Conservation (phyloP, 2,888 invertebrate species). For the Dusona sp. region DNA sequence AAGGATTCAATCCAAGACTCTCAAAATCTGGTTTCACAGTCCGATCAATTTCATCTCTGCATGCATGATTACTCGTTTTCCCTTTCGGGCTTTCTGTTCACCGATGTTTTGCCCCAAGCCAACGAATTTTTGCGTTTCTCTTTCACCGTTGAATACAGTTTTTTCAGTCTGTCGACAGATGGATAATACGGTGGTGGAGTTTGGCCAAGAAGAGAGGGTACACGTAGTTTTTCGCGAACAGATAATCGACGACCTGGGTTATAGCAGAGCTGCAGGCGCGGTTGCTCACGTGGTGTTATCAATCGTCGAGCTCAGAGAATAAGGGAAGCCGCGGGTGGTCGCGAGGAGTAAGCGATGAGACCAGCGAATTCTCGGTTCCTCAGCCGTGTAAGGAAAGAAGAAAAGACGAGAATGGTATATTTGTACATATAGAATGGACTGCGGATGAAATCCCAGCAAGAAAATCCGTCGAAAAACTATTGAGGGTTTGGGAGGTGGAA, state of each 20-base stretch:
- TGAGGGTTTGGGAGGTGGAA: slow-evolving; percentile 48
- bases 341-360: slow-evolving; percentile 52
- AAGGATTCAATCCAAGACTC: neutral
- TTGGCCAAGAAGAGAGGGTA: slow-evolving; percentile 17
- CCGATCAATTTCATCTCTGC: slow-evolving; percentile 30
- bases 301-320: slow-evolving; percentile 61
- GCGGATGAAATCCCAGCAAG: slow-evolving; percentile 50
- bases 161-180: slow-evolving; percentile 26
- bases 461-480: slow-evolving; percentile 64
- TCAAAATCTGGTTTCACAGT: neutral
- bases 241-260: slow-evolving; percentile 64
- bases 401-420: slow-evolving; percentile 53
- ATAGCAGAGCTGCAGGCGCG: slow-evolving; percentile 39
- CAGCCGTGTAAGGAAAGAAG: slow-evolving; percentile 30
- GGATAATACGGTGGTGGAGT: slow-evolving; percentile 19
- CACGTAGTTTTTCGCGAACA: slow-evolving; percentile 28
- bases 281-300: slow-evolving; percentile 61
- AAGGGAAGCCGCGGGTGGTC: slow-evolving; percentile 64
- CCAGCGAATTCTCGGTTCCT: slow-evolving; percentile 31
- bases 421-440: slow-evolving; percentile 7
- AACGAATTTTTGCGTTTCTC: slow-evolving; percentile 17
- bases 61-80: slow-evolving; percentile 7
- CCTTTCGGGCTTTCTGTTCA: neutral
- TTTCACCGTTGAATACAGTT: slow-evolving; percentile 26
- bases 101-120: slow-evolving; percentile 27